Evolutionary conservation across 2,797 vertebrate species (phyloP).

Genomic region (Galagoides demidoff): DNA sequence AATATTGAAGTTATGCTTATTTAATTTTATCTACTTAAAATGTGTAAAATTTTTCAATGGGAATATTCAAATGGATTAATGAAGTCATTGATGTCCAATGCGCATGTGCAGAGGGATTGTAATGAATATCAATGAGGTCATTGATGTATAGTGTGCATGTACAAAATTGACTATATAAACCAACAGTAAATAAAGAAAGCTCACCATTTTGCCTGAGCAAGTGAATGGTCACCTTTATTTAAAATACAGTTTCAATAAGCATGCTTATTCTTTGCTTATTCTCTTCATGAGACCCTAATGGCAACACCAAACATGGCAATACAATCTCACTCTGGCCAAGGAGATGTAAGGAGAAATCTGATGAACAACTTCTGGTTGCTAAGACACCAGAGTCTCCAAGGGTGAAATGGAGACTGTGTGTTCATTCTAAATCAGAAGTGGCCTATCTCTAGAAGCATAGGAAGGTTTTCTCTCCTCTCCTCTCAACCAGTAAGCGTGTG

Average conservation of each 20-base stretch:
- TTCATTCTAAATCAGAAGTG: neutral
- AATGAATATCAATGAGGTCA: too few species aligned
- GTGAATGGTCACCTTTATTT: too few species aligned
- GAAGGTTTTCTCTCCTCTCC: neutral
- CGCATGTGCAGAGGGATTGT: too few species aligned
- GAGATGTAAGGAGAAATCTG: neutral
- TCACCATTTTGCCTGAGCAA: too few species aligned
- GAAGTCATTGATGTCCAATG: too few species aligned
- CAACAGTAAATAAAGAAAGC: too few species aligned
- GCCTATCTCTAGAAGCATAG: neutral
- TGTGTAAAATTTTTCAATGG: neutral
- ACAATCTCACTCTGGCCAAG: neutral
- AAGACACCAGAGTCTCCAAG: neutral
- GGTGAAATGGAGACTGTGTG: neutral
- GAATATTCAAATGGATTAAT: neutral
- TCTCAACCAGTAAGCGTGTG: neutral
- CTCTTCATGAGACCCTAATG: too few species aligned
- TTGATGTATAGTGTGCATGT: too few species aligned
- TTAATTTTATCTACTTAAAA: constrained; percentile 13
- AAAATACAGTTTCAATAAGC: too few species aligned
- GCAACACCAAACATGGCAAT: neutral
- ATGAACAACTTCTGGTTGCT: neutral
- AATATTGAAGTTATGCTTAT: neutral
- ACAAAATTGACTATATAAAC: too few species aligned
- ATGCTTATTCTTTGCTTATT: too few species aligned